Conservation (phyloP, 2,888 invertebrate species). For the Drosophila heteroneura region DNA sequence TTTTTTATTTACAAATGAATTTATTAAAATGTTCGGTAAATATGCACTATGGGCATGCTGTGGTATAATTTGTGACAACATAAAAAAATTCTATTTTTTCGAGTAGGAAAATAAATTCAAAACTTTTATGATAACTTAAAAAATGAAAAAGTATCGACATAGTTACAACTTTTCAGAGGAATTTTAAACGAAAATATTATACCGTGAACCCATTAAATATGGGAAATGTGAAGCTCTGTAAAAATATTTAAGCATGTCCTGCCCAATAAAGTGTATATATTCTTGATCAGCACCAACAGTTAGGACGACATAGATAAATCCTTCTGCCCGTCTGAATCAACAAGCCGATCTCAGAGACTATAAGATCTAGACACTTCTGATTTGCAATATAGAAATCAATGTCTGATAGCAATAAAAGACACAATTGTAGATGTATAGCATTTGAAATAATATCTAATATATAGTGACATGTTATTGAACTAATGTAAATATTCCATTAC, state of each 20-base stretch:
- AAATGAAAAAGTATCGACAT: not conserved
- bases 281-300: not conserved
- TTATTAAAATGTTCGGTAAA: slow-evolving; percentile 20
- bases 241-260: not conserved
- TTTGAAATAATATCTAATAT: too few relatives aligned
- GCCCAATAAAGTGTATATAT: not conserved
- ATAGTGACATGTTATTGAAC: too few relatives aligned
- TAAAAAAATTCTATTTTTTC: not conserved
- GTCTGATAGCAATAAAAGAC: too few relatives aligned
- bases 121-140: too few relatives aligned
- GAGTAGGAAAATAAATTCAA: not conserved
- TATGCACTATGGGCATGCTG: not conserved
- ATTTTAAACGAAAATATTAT: not conserved
- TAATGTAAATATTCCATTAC: too few relatives aligned
- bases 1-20: slow-evolving; percentile 26
- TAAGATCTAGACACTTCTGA: too few relatives aligned
- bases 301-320: too few relatives aligned
- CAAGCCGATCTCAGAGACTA: too few relatives aligned
- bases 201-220: not conserved
- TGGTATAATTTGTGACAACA: not conserved
- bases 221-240: not conserved
- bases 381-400: too few relatives aligned
- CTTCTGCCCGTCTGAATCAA: too few relatives aligned
- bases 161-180: not conserved
- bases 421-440: too few relatives aligned